Evolutionary conservation across 1,140 invertebrate species (phyloP).

Genomic region (Oryzaephilus surinamensis): DNA sequence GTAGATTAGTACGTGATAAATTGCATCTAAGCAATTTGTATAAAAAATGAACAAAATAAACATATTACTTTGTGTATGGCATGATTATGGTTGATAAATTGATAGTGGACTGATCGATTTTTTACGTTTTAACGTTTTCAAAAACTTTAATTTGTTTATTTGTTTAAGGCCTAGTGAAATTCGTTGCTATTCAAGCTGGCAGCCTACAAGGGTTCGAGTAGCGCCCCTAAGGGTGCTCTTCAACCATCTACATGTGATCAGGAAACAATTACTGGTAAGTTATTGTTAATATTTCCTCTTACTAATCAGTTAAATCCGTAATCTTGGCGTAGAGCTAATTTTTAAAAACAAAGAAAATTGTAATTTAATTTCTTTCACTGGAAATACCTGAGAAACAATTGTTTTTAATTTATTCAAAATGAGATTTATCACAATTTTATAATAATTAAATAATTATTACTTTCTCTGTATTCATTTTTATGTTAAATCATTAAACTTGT

Average conservation of each 20-base stretch:
- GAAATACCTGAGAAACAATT: not conserved
- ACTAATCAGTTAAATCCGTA: too few species aligned
- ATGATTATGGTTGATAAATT: too few species aligned
- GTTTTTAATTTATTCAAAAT: not conserved
- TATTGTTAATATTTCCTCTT: not conserved
- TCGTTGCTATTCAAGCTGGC: conserved; percentile 40
- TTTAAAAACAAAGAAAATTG: too few species aligned
- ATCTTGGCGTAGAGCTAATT: too few species aligned
- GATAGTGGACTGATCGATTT: too few species aligned
- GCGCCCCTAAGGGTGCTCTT: conserved; percentile 39
- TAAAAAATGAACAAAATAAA: too few species aligned
- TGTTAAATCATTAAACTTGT: too few species aligned
- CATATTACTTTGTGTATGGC: too few species aligned
- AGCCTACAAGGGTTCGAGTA: conserved; percentile 44
- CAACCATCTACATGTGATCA: conserved; percentile 36
- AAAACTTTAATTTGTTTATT: conserved; percentile 11
- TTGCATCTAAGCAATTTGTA: too few species aligned
- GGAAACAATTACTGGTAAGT: conserved; percentile 43
- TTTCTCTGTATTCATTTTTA: too few species aligned
- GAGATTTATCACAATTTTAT: not conserved
- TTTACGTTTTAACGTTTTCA: too few species aligned
- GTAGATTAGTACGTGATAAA: not conserved
- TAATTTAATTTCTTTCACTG: not conserved
- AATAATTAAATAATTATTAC: too few species aligned
- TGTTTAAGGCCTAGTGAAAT: conserved; percentile 26